A percentile compares a stretch with the other conserved stretches of the same genome.
phyloP scores from a whole-genome alignment of 2,888 invertebrate species.

The Caenorhabditis japonica region DNA sequence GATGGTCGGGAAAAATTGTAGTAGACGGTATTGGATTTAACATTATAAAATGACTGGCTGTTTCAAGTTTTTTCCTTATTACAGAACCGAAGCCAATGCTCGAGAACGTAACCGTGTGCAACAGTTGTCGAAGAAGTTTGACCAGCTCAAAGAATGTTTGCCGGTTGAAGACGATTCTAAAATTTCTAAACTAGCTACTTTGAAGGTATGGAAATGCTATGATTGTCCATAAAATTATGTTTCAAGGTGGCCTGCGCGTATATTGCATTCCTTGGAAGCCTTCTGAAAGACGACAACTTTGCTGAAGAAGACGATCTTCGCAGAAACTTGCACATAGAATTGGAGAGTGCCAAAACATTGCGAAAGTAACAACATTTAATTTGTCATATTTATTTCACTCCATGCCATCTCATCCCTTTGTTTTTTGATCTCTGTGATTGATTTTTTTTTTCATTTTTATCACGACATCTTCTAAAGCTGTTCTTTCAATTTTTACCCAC shows the following conservation, averaged over 20 bases:
- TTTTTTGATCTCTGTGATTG: constrained; percentile 39
- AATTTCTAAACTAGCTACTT: constrained; percentile 45
- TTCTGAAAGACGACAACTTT: constrained; percentile 20
- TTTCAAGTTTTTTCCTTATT: not conserved
- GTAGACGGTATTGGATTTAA: constrained; percentile 18
- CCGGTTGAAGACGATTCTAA: constrained; percentile 32
- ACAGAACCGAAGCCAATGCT: constrained; percentile 52
- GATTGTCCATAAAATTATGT: not conserved
- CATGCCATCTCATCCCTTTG: not conserved
- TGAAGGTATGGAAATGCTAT: constrained; percentile 20
- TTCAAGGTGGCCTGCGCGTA: constrained; percentile 44
- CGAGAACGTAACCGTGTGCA: constrained; percentile 52
- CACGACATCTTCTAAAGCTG: no score
- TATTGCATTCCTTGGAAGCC: constrained; percentile 40
- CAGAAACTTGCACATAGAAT: constrained; percentile 14
- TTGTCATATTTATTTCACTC: not conserved
- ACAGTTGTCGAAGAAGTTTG: constrained; percentile 45
- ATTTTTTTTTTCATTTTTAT: not conserved
- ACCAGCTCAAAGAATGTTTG: constrained; percentile 22
- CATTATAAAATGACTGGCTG: not conserved
- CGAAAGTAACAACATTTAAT: constrained; percentile 16
- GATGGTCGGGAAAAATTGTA: constrained; percentile 29
- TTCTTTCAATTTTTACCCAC: constrained; percentile 1
- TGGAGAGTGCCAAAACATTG: constrained; percentile 47
- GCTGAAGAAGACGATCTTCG: constrained; percentile 15